These are phyloP conservation scores for Coracopsis vasa DNA, from an alignment of 2,113 vertebrate species.

Conservation along the genomic window DNA sequence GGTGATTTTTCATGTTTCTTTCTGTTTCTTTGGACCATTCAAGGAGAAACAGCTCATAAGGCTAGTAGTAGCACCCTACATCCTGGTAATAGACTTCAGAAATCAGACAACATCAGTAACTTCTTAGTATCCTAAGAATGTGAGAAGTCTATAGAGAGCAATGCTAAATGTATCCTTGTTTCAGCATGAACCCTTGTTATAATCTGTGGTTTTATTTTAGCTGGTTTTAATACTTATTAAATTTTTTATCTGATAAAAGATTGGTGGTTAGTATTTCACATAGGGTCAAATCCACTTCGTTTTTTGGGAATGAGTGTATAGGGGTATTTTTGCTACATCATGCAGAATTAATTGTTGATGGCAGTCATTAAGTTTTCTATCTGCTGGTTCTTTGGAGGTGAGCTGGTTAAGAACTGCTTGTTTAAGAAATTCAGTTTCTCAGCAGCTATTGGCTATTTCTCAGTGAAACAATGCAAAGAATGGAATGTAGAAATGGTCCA, in stretches of 20 bases:
- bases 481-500: neutral
- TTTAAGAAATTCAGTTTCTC: neutral
- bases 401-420: neutral
- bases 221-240: neutral
- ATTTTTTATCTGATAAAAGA: neutral
- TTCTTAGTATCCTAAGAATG: neutral
- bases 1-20: neutral
- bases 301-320: neutral
- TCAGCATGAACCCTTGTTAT: neutral
- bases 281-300: neutral
- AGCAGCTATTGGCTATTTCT: neutral
- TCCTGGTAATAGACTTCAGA: neutral
- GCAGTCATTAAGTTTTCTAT: neutral
- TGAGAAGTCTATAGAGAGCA: neutral
- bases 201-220: neutral
- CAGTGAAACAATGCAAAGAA: neutral
- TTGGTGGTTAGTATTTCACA: neutral
- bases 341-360: neutral
- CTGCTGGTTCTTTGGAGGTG: neutral
- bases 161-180: neutral
- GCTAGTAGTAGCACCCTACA: fast-evolving
- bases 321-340: neutral
- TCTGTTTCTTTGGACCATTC: neutral
- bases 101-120: neutral
- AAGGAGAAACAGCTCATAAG: neutral